A percentile compares a stretch with the other conserved stretches of the same genome.
Evolutionary conservation across 2,888 invertebrate genomes (phyloP).

Genomic region (Brachylomia viminalis): DNA sequence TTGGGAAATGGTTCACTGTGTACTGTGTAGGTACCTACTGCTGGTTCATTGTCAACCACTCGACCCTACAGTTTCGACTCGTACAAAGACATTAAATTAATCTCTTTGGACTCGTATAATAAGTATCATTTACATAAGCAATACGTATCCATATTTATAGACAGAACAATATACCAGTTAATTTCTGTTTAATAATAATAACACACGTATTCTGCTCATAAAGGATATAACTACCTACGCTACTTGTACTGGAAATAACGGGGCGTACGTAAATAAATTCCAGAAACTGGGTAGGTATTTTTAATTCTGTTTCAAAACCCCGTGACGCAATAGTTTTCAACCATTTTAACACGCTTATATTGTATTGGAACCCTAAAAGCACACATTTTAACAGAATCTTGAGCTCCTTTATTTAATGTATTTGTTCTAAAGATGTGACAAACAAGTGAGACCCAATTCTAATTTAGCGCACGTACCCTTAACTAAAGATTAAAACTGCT

Average conservation of each 20-base stretch:
- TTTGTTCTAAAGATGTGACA: conserved; percentile 1
- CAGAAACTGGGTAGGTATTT: background rate
- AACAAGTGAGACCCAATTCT: conserved; percentile 22
- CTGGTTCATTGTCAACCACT: too few relatives aligned
- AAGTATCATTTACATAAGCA: too few relatives aligned
- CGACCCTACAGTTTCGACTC: too few relatives aligned
- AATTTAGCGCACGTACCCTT: conserved; percentile 24
- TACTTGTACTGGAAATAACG: background rate
- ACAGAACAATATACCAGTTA: too few relatives aligned
- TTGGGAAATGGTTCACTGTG: too few relatives aligned
- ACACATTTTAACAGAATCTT: background rate
- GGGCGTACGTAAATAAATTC: background rate
- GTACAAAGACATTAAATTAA: too few relatives aligned
- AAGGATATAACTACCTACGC: background rate
- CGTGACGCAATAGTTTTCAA: background rate
- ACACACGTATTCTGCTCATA: background rate
- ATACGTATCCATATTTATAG: too few relatives aligned
- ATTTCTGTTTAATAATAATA: too few relatives aligned
- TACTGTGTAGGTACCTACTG: too few relatives aligned
- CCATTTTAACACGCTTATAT: background rate
- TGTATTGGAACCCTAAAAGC: background rate
- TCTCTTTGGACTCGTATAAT: too few relatives aligned
- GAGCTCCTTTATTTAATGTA: background rate
- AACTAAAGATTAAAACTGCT: conserved; percentile 43
- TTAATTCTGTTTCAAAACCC: background rate